phyloP scores from a whole-genome alignment of 2,888 invertebrate genomes.

The Phaedon cochleariae region DNA sequence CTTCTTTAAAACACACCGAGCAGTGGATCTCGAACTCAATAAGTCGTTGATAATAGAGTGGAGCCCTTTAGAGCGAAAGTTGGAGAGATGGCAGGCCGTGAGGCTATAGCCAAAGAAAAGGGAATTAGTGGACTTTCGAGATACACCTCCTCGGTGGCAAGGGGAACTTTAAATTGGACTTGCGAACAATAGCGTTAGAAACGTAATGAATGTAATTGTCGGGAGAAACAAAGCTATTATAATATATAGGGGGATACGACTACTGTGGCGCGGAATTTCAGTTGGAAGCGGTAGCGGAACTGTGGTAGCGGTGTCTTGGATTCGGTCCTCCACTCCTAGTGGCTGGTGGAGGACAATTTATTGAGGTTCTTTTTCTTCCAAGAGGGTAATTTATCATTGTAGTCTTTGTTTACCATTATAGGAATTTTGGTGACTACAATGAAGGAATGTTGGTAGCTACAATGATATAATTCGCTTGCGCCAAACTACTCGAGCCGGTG shows the following conservation, averaged over 20 bases:
- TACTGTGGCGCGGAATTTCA: constrained; percentile 15
- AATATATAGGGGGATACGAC: constrained; percentile 38
- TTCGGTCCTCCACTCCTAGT: background rate
- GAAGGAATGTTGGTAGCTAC: no score
- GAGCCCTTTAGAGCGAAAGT: constrained; percentile 20
- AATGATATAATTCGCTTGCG: no score
- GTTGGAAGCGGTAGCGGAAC: no score
- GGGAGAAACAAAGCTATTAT: constrained; percentile 52
- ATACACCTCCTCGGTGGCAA: constrained; percentile 46
- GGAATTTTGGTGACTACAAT: no score
- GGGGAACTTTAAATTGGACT: constrained; percentile 54
- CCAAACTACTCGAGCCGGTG: no score
- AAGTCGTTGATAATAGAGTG: constrained; percentile 39
- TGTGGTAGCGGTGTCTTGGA: background rate
- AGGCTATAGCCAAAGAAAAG: constrained; percentile 6
- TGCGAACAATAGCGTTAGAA: constrained; percentile 54
- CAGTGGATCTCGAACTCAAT: constrained; percentile 34
- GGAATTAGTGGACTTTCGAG: constrained; percentile 32
- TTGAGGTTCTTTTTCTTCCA: no score
- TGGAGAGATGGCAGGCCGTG: background rate
- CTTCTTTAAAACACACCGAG: constrained; percentile 30
- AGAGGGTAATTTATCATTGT: no score
- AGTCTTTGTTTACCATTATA: no score
- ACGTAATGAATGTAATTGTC: constrained; percentile 55
- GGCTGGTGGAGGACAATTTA: background rate